Evolutionary conservation across 2,113 vertebrate genomes (phyloP).

Genomic region (Ptychochromis oligacanthus): DNA sequence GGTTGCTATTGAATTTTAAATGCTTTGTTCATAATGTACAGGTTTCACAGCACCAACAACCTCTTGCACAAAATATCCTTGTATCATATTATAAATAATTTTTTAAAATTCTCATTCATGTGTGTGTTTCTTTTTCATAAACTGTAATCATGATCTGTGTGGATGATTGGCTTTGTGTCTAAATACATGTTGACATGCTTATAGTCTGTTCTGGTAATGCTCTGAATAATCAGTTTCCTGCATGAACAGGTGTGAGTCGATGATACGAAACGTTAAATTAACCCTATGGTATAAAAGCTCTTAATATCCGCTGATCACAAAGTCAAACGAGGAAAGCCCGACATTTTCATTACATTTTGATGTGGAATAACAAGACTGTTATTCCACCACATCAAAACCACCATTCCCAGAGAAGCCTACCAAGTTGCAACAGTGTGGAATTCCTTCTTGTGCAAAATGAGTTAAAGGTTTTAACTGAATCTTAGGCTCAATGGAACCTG

Average conservation of each 20-base stretch:
- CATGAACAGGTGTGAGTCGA: background rate
- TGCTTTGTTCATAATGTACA: conserved; percentile 90
- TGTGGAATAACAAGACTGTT: too few species aligned
- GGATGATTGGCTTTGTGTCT: conserved; percentile 9
- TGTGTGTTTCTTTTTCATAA: conserved; percentile 41
- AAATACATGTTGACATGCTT: background rate
- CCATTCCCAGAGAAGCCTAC: background rate
- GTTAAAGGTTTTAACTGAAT: conserved; percentile 45
- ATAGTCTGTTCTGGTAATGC: background rate
- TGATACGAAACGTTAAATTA: background rate
- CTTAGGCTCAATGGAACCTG: background rate
- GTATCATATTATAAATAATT: conserved; percentile 99
- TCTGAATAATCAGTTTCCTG: background rate
- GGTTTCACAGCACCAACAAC: conserved; percentile 83
- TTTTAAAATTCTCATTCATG: conserved; percentile 74
- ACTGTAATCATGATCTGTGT: background rate
- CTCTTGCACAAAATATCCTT: conserved; percentile 98
- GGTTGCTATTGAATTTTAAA: conserved; percentile 81
- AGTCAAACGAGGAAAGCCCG: conserved; percentile 3
- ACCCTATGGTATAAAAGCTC: conserved; percentile 11
- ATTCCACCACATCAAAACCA: conserved; percentile 32
- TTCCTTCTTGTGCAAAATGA: background rate
- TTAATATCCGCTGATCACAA: conserved; percentile 17
- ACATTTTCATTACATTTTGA: conserved; percentile 9
- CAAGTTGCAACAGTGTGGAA: background rate